Evolutionary conservation across 2,797 vertebrate genomes (phyloP).

Genomic region (Diplodus sargus): DNA sequence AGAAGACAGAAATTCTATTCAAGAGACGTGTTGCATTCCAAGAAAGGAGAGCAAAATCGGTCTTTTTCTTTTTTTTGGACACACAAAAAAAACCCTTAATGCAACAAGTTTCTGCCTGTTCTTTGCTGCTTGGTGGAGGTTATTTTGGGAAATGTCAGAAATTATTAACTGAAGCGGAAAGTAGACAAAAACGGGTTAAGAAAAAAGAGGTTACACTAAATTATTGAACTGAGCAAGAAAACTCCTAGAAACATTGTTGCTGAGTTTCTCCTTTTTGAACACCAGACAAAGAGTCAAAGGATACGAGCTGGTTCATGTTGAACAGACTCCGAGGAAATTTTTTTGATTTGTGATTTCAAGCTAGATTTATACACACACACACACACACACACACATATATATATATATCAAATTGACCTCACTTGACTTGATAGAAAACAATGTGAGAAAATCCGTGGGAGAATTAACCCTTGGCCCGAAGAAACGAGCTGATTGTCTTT

Average conservation of each 20-base stretch:
- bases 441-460: neutral
- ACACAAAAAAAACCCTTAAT: conserved; percentile 10
- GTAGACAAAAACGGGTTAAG: conserved; percentile 37
- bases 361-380: neutral
- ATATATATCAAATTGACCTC: neutral
- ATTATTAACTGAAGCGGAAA: conserved; percentile 50
- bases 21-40: conserved; percentile 31
- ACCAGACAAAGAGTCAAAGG: neutral
- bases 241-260: conserved; percentile 10
- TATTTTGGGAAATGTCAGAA: conserved; percentile 57
- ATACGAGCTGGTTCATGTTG: neutral
- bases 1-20: conserved; percentile 31
- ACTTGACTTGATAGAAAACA: neutral
- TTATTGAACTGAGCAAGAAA: conserved; percentile 37
- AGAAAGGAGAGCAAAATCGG: conserved; percentile 9
- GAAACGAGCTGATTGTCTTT: conserved; percentile 4
- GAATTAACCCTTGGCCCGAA: conserved; percentile 2
- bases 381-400: neutral
- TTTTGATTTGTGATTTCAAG: neutral
- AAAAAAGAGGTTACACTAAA: conserved; percentile 27
- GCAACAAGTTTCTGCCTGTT: conserved; percentile 18
- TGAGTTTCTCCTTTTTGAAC: neutral
- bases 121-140: conserved; percentile 17
- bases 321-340: neutral
- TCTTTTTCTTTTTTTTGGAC: conserved; percentile 4